A percentile compares a stretch with the other conserved stretches of the same genome.
These are phyloP conservation scores for Criorhina ranunculi DNA, from an alignment of 2,888 invertebrate species.

Conservation along the genomic window DNA sequence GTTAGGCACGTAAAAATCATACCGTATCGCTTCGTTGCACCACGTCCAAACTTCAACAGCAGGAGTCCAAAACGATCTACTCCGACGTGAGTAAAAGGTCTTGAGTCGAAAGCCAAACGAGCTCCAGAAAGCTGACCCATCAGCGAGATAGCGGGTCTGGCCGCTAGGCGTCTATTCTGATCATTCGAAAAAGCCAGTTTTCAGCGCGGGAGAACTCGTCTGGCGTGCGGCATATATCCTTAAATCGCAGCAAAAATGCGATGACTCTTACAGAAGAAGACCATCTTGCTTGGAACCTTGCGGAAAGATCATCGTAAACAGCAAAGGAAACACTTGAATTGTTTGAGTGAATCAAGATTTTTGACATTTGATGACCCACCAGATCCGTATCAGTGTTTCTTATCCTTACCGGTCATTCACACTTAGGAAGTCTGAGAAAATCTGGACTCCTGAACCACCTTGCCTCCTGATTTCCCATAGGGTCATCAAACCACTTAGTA, in stretches of 20 bases:
- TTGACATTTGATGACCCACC: neutral
- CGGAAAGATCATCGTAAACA: neutral
- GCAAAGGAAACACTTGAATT: neutral
- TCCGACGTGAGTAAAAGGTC: slow-evolving; percentile 17
- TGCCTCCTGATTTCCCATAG: slow-evolving; percentile 6
- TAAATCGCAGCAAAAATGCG: neutral
- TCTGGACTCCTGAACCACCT: slow-evolving; percentile 35
- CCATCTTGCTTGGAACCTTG: slow-evolving; percentile 1
- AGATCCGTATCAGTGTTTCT: neutral
- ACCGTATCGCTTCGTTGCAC: too few relatives aligned
- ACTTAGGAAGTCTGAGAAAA: slow-evolving; percentile 5
- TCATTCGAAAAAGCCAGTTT: slow-evolving; percentile 4
- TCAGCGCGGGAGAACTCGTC: neutral
- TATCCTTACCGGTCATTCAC: slow-evolving; percentile 17
- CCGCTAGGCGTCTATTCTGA: slow-evolving; percentile 10
- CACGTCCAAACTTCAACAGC: neutral
- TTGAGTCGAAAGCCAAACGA: neutral
- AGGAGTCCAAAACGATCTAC: slow-evolving; percentile 3
- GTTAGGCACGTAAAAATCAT: too few relatives aligned
- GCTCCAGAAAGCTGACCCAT: slow-evolving; percentile 9
- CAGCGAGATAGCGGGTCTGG: neutral
- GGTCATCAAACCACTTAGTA: slow-evolving; percentile 24
- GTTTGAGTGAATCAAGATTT: neutral
- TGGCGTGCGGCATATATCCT: neutral
- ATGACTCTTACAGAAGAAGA: slow-evolving; percentile 14